A percentile compares a stretch with the other conserved stretches of the same genome.
Evolutionary conservation across 64 coral and sea anemone genomes (phyloP).

Genomic region (Astreopora myriophthalma): DNA sequence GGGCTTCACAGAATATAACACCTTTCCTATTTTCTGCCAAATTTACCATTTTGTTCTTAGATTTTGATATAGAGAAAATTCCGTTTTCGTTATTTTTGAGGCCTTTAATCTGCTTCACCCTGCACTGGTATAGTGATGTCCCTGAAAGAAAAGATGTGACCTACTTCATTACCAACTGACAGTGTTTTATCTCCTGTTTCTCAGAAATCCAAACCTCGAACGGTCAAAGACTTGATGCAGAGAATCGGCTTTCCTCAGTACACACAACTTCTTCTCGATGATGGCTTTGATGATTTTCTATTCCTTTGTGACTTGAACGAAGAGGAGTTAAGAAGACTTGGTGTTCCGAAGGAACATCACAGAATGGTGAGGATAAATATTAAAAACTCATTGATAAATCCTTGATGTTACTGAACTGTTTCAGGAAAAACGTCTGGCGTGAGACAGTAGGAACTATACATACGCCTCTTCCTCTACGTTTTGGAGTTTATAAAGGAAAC

Average conservation of each 20-base stretch:
- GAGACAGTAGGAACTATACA: no score
- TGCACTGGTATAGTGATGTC: no score
- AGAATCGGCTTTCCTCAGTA: slow-evolving; percentile 70
- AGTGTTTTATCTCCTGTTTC: neutral
- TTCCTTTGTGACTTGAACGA: slow-evolving; percentile 67
- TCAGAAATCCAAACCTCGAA: slow-evolving; percentile 53
- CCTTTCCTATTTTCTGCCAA: no score
- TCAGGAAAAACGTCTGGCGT: no score
- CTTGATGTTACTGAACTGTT: neutral
- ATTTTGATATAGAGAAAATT: no score
- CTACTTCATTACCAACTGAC: neutral
- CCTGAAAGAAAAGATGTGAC: neutral
- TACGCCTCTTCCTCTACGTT: no score
- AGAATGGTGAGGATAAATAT: slow-evolving; percentile 7
- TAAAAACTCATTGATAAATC: neutral
- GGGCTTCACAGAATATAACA: no score
- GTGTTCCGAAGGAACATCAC: slow-evolving; percentile 30
- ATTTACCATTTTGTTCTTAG: no score
- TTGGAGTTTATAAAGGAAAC: no score
- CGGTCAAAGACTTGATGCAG: slow-evolving; percentile 53
- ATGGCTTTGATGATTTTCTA: slow-evolving; percentile 54
- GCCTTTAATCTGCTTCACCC: no score
- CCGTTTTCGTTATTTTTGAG: no score
- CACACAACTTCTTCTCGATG: neutral
- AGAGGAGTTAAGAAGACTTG: slow-evolving; percentile 15